A percentile compares a stretch with the other conserved stretches of the same genome.
These are phyloP conservation scores for Sakesphorus luctuosus DNA, from an alignment of 2,113 vertebrate genomes.

Conservation along the genomic window DNA sequence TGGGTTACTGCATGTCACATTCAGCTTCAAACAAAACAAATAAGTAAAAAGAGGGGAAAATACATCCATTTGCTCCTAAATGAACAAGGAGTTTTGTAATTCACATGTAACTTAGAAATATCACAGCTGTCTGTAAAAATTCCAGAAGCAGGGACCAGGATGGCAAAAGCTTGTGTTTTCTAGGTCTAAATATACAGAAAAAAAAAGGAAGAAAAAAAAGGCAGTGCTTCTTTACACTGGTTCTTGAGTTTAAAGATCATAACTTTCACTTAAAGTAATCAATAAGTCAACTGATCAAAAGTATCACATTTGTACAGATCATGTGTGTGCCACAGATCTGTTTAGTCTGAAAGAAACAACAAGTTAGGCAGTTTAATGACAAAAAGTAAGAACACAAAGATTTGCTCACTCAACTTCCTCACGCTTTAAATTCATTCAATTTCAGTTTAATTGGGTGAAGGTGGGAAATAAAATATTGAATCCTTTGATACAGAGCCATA, in stretches of 20 bases:
- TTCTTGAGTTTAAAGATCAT: background rate
- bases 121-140: background rate
- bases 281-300: background rate
- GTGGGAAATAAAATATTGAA: constrained; percentile 1
- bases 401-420: background rate
- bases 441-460: constrained; percentile 23
- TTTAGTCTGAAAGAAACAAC: background rate
- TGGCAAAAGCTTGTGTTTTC: background rate
- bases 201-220: background rate
- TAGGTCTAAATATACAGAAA: background rate
- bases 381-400: background rate
- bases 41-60: background rate
- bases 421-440: constrained; percentile 28
- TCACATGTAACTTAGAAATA: background rate
- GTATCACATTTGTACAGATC: background rate
- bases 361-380: background rate
- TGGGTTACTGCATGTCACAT: background rate
- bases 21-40: background rate
- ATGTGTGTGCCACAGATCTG: background rate
- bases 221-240: background rate
- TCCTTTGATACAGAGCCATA: background rate
- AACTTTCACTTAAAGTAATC: background rate
- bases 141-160: background rate
- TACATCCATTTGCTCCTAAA: background rate
- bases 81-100: background rate